phyloP scores from a whole-genome alignment of 2,797 vertebrate species.

The Notolepis coatsorum region DNA sequence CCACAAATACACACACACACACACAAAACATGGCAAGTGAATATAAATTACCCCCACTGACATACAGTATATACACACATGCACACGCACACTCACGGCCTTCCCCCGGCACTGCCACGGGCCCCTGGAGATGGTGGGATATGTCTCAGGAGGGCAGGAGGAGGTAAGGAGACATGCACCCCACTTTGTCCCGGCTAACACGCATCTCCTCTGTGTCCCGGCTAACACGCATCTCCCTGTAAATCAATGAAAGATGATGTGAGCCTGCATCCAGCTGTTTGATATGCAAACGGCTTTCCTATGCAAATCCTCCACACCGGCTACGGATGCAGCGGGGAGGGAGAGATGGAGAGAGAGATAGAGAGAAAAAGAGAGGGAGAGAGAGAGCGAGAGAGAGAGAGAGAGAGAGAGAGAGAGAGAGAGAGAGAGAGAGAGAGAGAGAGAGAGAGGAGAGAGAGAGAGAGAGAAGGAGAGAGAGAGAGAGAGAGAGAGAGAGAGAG shows the following conservation, averaged over 20 bases:
- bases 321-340: constrained; percentile 40
- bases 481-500: too few species aligned
- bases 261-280: constrained; percentile 71
- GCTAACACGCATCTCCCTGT: constrained; percentile 72
- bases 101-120: constrained; percentile 25
- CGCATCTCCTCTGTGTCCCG: constrained; percentile 70
- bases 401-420: too few species aligned
- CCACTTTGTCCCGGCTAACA: constrained; percentile 67
- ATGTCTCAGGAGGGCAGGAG: constrained; percentile 76
- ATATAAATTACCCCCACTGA: too few species aligned
- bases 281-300: constrained; percentile 77
- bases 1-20: neutral
- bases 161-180: constrained; percentile 76
- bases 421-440: too few species aligned
- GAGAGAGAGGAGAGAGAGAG: too few species aligned
- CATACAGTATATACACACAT: too few species aligned
- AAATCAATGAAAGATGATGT: constrained; percentile 77
- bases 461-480: too few species aligned
- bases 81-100: neutral
- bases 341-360: too few species aligned
- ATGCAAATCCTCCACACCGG: constrained; percentile 69
- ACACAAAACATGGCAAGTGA: too few species aligned
- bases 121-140: constrained; percentile 71
- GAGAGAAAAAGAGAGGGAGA: too few species aligned
- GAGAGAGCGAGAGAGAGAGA: too few species aligned